Conservation (phyloP, 1,140 invertebrate species). For the Ceratina japonica region DNA sequence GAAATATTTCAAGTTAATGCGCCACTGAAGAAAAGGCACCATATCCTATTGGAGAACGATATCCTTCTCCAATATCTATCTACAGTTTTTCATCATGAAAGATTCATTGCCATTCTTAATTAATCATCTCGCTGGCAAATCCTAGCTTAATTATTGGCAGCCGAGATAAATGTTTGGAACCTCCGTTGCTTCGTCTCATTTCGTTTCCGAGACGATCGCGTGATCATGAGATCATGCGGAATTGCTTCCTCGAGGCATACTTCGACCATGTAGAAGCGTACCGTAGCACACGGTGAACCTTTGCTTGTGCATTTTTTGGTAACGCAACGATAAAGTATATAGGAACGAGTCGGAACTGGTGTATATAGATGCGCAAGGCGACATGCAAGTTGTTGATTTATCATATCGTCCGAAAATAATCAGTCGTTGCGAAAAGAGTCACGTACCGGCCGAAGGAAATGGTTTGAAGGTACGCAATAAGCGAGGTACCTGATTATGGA, state of each 20-base stretch:
- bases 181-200: not conserved
- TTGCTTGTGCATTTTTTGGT: too few relatives aligned
- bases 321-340: not conserved
- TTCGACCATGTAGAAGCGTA: too few relatives aligned
- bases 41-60: not conserved
- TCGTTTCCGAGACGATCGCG: not conserved
- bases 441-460: constrained; percentile 58
- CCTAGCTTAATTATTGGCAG: not conserved
- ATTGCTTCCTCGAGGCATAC: not conserved
- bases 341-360: not conserved
- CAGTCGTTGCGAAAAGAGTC: constrained; percentile 38
- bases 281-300: too few relatives aligned
- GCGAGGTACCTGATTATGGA: constrained; percentile 60
- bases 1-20: not conserved
- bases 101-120: constrained; percentile 3
- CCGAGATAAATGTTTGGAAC: not conserved
- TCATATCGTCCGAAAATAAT: constrained; percentile 44
- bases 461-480: constrained; percentile 55
- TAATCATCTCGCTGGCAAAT: not conserved
- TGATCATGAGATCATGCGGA: not conserved
- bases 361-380: not conserved
- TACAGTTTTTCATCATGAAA: not conserved
- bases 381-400: constrained; percentile 24
- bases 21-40: not conserved
- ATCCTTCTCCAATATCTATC: constrained; percentile 5